These are phyloP conservation scores for Epinotia bilunana DNA, from an alignment of 2,888 invertebrate species.

Conservation along the genomic window DNA sequence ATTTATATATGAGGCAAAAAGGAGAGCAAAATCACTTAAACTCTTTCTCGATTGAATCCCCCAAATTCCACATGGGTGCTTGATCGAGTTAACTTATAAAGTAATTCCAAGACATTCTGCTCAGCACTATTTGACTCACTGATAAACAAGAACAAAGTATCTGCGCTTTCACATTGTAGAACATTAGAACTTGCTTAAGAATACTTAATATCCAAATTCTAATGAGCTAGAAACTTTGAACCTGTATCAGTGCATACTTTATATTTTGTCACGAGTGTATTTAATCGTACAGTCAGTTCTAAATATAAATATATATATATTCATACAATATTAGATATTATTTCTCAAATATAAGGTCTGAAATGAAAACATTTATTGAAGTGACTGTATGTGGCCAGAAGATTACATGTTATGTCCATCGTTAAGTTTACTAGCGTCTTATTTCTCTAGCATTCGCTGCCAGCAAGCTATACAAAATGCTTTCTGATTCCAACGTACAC, in stretches of 20 bases:
- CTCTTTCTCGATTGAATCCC: not conserved
- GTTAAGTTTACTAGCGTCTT: conserved; percentile 25
- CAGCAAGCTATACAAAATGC: conserved; percentile 2
- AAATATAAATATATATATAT: not conserved
- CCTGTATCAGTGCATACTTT: conserved; percentile 11
- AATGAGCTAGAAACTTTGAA: conserved; percentile 27
- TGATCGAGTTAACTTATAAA: not conserved
- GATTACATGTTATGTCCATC: conserved; percentile 20
- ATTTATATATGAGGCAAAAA: conserved; percentile 21
- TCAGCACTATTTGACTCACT: conserved; percentile 5
- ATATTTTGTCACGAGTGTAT: conserved; percentile 17
- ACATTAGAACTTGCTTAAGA: conserved; percentile 4
- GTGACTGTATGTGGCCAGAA: conserved; percentile 6
- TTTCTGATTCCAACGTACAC: conserved; percentile 5
- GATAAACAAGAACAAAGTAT: conserved; percentile 26
- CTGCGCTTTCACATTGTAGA: not conserved
- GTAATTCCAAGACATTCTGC: conserved; percentile 19
- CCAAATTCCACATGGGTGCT: not conserved
- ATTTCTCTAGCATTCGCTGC: conserved; percentile 18
- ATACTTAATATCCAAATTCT: conserved; percentile 9
- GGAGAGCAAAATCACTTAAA: conserved; percentile 24
- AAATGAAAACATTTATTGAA: not conserved
- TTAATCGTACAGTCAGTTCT: conserved; percentile 3
- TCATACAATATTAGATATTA: not conserved
- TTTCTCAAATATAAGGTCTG: not conserved